Percentiles rank a stretch among this genome's conserved stretches.
These are phyloP conservation scores for Lepidothrix coronata DNA, from an alignment of 2,113 vertebrate genomes.

Conservation along the genomic window DNA sequence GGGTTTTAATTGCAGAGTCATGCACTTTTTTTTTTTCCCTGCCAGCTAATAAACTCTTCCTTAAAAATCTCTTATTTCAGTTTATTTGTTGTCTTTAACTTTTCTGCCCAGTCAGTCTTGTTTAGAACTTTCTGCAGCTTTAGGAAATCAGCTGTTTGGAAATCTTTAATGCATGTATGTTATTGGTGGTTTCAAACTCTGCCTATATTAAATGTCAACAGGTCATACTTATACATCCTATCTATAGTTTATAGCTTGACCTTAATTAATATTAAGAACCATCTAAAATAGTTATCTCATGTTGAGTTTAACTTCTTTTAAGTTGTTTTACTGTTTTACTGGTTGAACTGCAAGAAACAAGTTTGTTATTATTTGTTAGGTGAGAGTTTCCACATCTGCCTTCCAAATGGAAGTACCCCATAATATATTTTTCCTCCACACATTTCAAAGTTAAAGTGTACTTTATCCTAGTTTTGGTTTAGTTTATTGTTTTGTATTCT, in stretches of 20 bases:
- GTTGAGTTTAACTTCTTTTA: not conserved
- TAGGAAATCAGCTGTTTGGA: not conserved
- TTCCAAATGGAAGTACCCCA: not conserved
- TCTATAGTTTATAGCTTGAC: not conserved
- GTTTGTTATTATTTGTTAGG: constrained; percentile 4
- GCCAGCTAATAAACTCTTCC: not conserved
- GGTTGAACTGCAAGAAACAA: not conserved
- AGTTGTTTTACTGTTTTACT: not conserved
- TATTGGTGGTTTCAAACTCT: not conserved
- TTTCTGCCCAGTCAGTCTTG: not conserved
- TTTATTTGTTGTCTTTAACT: not conserved
- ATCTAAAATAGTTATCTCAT: not conserved
- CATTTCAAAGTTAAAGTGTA: not conserved
- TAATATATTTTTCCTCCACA: not conserved
- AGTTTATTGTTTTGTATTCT: not conserved
- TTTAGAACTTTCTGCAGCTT: not conserved
- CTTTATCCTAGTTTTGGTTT: not conserved
- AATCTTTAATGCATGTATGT: not conserved
- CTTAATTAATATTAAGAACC: not conserved
- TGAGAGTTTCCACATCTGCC: constrained; percentile 4
- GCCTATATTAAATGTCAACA: not conserved
- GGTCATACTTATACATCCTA: not conserved
- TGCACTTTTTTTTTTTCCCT: not conserved
- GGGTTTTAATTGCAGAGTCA: not conserved
- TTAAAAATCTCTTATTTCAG: not conserved